These are phyloP conservation scores for Drosophila meridionalis DNA, from an alignment of 2,888 invertebrate genomes.

Conservation along the genomic window DNA sequence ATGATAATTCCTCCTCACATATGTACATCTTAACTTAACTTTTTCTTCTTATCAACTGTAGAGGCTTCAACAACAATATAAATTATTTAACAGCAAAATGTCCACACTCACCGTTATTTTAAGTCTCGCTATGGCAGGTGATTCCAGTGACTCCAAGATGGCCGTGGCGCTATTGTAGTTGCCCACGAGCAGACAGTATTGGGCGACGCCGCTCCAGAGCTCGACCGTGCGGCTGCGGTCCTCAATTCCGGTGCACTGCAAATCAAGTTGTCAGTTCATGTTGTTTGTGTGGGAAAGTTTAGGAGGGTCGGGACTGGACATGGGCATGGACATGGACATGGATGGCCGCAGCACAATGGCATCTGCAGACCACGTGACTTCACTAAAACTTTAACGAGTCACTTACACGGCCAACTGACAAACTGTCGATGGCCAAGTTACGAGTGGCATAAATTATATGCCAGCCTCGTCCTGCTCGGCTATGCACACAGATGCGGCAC, in stretches of 20 bases:
- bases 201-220: conserved; percentile 85
- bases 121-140: conserved; percentile 84
- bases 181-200: conserved; percentile 85
- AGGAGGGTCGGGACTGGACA: background rate
- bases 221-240: conserved; percentile 84
- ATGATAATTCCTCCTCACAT: no score
- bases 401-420: conserved; percentile 59
- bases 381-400: conserved; percentile 60
- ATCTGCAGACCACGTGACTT: conserved; percentile 59
- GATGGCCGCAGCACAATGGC: conserved; percentile 3
- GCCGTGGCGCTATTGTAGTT: conserved; percentile 85
- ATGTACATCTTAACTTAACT: no score
- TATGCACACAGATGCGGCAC: conserved; percentile 26
- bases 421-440: conserved; percentile 64
- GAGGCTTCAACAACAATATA: background rate
- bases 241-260: conserved; percentile 83
- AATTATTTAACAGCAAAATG: no score
- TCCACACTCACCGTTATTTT: conserved; percentile 83
- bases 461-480: conserved; percentile 10
- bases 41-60: no score
- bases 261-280: conserved; percentile 26
- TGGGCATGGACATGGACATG: background rate
- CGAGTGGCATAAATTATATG: conserved; percentile 70
- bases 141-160: conserved; percentile 84
- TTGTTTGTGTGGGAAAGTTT: conserved; percentile 39